phyloP scores from a whole-genome alignment of 30 jellyfish, hydroid and myxozoan genomes.

The Calvadosia cruxmelitensis region DNA sequence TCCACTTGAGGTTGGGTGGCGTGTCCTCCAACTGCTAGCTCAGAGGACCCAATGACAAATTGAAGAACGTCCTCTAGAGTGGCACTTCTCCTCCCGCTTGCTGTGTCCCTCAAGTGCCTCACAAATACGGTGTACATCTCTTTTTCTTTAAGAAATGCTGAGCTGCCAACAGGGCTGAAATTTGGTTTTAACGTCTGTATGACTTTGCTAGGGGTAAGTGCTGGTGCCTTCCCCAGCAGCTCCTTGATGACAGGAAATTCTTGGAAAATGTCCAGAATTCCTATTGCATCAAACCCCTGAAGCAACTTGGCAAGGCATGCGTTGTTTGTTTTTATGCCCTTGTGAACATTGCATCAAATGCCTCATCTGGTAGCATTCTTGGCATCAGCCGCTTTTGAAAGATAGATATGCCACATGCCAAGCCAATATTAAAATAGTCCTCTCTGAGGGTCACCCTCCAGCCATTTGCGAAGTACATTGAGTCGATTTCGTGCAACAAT shows the following conservation, averaged over 20 bases:
- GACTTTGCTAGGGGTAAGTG: conserved; percentile 12
- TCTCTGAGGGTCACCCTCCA: conserved; percentile 20
- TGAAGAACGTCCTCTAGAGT: conserved; percentile 9
- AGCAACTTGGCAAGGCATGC: conserved; percentile 8
- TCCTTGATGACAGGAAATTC: conserved; percentile 18
- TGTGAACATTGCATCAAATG: conserved; percentile 11
- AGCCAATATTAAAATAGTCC: conserved; percentile 39
- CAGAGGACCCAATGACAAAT: conserved; percentile 25
- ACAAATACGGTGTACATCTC: conserved; percentile 14
- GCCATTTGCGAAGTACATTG: conserved; percentile 35
- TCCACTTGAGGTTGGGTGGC: not conserved
- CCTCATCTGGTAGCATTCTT: conserved; percentile 8
- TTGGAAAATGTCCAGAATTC: conserved; percentile 12
- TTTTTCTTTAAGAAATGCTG: conserved; percentile 18
- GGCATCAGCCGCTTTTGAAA: conserved; percentile 44
- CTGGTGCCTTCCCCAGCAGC: not conserved
- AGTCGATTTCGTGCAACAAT: conserved; percentile 18
- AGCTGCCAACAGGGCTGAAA: conserved; percentile 31
- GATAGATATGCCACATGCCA: conserved; percentile 12
- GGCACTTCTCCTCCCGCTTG: conserved; percentile 26
- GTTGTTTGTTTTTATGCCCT: not conserved
- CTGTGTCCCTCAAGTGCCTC: conserved; percentile 31
- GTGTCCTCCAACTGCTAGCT: conserved; percentile 22
- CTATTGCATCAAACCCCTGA: conserved; percentile 23
- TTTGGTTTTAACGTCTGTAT: conserved; percentile 13